Evolutionary conservation across 2,888 invertebrate genomes (phyloP).

Genomic region (Ectemnius lituratus): DNA sequence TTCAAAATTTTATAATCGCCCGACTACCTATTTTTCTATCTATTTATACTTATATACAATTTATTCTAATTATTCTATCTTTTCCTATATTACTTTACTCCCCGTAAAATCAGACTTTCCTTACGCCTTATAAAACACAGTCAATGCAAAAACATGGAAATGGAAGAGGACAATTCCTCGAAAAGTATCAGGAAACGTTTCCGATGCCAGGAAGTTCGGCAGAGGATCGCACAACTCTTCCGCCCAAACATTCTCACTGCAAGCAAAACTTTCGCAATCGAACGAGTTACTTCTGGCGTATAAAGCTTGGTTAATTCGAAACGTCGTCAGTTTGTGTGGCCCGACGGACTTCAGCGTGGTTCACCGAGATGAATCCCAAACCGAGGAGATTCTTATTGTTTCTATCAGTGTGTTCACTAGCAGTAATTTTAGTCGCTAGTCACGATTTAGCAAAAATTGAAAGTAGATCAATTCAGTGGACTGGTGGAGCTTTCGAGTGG

Average conservation of each 20-base stretch:
- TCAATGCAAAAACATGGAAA: no score
- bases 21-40: no score
- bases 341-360: not conserved
- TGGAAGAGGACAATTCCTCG: no score
- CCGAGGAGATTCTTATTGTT: not conserved
- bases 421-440: slow-evolving; percentile 50
- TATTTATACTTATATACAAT: no score
- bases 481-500: slow-evolving; percentile 79
- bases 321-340: not conserved
- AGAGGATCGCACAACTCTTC: no score
- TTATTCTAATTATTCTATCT: no score
- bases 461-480: slow-evolving; percentile 71
- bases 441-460: slow-evolving; percentile 62
- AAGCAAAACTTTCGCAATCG: slow-evolving; percentile 2
- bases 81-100: no score
- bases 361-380: not conserved
- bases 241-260: not conserved
- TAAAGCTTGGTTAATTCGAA: not conserved
- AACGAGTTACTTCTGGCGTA: not conserved
- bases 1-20: no score
- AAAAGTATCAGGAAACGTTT: no score
- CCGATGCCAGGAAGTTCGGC: no score
- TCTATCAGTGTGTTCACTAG: slow-evolving; percentile 36
- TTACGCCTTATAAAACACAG: no score
- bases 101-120: no score